Conservation (phyloP, 2,888 invertebrate genomes). For the Endotricha flammealis region DNA sequence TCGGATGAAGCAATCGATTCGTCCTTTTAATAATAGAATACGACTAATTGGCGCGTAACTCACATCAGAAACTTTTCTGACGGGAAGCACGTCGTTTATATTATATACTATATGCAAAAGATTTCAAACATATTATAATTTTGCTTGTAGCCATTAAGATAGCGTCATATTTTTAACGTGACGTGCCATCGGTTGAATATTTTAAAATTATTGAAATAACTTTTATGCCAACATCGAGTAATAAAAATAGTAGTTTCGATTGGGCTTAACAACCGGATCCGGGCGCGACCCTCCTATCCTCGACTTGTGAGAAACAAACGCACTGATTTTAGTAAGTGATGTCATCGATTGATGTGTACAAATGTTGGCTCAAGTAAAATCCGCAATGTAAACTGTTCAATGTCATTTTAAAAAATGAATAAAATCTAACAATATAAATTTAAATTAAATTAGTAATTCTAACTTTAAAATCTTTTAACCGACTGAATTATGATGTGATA, state of each 20-base stretch:
- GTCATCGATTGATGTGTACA: conserved; percentile 60
- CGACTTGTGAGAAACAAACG: conserved; percentile 35
- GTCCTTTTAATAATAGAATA: conserved; percentile 4
- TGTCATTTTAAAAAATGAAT: no score
- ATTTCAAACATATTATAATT: conserved; percentile 8
- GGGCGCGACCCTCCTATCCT: conserved; percentile 53
- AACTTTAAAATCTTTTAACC: not conserved
- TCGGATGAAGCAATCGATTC: conserved; percentile 6
- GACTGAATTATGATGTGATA: not conserved
- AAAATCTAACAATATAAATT: no score
- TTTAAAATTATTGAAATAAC: conserved; percentile 34
- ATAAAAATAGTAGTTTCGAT: conserved; percentile 70
- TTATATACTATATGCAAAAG: conserved; percentile 6
- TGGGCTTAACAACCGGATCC: conserved; percentile 68
- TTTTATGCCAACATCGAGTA: conserved; percentile 50
- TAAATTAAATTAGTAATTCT: no score
- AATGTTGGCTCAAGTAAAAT: conserved; percentile 21
- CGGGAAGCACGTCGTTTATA: conserved; percentile 7
- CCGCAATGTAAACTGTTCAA: conserved; percentile 12
- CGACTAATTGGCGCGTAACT: conserved; percentile 8
- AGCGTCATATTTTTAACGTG: conserved; percentile 12
- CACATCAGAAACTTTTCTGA: conserved; percentile 5
- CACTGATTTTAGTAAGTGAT: conserved; percentile 65
- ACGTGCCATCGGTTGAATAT: conserved; percentile 14
- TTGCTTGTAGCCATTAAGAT: conserved; percentile 11